phyloP scores from a whole-genome alignment of 2,888 invertebrate species.

The Lasioglossum lativentre region DNA sequence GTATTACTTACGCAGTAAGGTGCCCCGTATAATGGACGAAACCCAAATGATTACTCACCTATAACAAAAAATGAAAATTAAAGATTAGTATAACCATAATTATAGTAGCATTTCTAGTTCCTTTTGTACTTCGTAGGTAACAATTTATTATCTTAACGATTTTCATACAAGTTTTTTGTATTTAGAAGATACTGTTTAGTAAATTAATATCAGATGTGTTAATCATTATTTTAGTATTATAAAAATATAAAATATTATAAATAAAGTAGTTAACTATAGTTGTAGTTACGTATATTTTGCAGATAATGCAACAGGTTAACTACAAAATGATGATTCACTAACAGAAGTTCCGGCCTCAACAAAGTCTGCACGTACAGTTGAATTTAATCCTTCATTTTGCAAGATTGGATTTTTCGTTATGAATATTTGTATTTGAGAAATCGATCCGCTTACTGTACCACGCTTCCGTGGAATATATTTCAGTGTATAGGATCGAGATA shows the following conservation, averaged over 20 bases:
- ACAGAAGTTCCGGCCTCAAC: background rate
- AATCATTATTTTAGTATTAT: background rate
- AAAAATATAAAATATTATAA: too few species aligned
- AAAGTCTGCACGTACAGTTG: background rate
- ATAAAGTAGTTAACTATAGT: background rate
- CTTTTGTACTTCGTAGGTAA: background rate
- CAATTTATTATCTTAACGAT: background rate
- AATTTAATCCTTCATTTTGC: background rate
- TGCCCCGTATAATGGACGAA: background rate
- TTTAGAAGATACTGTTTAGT: background rate
- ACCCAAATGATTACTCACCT: slow-evolving; percentile 35
- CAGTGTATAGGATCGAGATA: slow-evolving; percentile 28
- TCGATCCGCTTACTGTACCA: slow-evolving; percentile 26
- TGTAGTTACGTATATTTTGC: background rate
- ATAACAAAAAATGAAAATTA: slow-evolving; percentile 22
- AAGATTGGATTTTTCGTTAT: slow-evolving; percentile 10
- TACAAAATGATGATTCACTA: background rate
- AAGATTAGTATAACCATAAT: background rate
- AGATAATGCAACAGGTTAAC: too few species aligned
- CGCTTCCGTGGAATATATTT: slow-evolving; percentile 27
- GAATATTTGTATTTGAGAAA: slow-evolving; percentile 32
- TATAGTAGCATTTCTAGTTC: background rate
- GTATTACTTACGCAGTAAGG: background rate
- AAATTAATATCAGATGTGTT: background rate
- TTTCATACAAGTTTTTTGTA: too few species aligned